A percentile compares a stretch with the other conserved stretches of the same genome.
Conservation (phyloP, 2,888 invertebrate genomes). For the Cataglyphis cursor region DNA sequence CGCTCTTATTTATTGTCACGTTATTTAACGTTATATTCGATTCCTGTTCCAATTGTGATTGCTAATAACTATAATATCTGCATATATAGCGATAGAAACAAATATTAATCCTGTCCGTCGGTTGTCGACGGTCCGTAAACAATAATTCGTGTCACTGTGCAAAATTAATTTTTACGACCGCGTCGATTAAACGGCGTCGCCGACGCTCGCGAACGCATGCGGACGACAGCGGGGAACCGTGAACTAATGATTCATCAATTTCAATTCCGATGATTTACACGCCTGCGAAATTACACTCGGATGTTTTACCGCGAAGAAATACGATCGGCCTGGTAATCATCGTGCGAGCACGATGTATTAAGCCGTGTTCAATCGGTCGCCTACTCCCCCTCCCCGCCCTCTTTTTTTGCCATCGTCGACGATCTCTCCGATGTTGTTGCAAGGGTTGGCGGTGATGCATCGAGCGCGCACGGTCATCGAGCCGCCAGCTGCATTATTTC, state of each 20-base stretch:
- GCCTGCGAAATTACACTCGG: slow-evolving; percentile 47
- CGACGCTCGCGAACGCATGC: slow-evolving; percentile 27
- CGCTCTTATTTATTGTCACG: slow-evolving; percentile 7
- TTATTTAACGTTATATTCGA: neutral
- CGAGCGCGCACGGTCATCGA: slow-evolving; percentile 36
- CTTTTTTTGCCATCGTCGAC: neutral
- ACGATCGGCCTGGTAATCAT: slow-evolving; percentile 50
- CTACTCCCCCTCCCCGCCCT: no score
- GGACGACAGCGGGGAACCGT: neutral
- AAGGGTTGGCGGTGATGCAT: neutral
- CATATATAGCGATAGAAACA: slow-evolving; percentile 22
- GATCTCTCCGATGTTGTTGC: slow-evolving; percentile 43
- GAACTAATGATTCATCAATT: slow-evolving; percentile 58
- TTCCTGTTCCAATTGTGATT: slow-evolving; percentile 4
- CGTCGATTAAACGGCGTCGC: slow-evolving; percentile 48
- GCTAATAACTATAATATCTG: slow-evolving; percentile 33
- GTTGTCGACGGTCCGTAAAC: slow-evolving; percentile 19
- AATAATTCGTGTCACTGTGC: slow-evolving; percentile 44
- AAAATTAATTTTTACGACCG: slow-evolving; percentile 56
- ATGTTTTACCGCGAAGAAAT: slow-evolving; percentile 50
- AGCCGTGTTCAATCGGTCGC: slow-evolving; percentile 23
- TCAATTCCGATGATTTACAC: slow-evolving; percentile 53
- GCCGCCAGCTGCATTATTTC: slow-evolving; percentile 67
- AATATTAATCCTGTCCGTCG: slow-evolving; percentile 39
- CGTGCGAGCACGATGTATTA: slow-evolving; percentile 38